Evolutionary conservation across 1,140 invertebrate genomes (phyloP).

Genomic region (Drosophila pruinosa): DNA sequence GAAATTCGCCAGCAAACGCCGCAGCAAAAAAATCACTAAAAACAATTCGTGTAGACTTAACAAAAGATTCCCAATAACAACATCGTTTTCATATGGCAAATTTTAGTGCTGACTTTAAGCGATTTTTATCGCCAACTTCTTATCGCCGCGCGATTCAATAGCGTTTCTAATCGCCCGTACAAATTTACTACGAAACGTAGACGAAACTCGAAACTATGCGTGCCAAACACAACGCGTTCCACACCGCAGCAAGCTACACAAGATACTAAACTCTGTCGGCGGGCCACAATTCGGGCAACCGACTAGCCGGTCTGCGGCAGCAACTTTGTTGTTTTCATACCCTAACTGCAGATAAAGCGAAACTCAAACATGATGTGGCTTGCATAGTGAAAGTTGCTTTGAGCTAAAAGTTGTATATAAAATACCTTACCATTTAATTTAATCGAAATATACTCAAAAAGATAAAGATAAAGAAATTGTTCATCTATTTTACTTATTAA

Average conservation of each 20-base stretch:
- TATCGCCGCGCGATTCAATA: conserved; percentile 31
- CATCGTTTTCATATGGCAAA: conserved; percentile 2
- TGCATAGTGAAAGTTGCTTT: neutral
- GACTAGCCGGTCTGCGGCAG: conserved; percentile 4
- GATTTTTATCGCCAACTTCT: conserved; percentile 37
- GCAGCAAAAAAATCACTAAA: conserved; percentile 27
- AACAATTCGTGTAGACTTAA: conserved; percentile 41
- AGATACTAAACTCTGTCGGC: conserved; percentile 35
- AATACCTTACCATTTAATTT: too few species aligned
- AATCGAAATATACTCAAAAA: too few species aligned
- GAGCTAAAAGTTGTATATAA: too few species aligned
- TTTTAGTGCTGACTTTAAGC: conserved; percentile 18
- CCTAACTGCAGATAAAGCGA: neutral
- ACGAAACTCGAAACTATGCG: conserved; percentile 6
- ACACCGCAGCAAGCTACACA: conserved; percentile 44
- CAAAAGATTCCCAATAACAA: conserved; percentile 54
- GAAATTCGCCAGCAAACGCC: conserved; percentile 37
- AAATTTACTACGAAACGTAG: neutral
- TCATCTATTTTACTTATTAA: too few species aligned
- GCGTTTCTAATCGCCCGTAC: conserved; percentile 29
- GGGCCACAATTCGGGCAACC: neutral
- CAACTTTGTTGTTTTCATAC: neutral
- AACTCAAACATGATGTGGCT: neutral
- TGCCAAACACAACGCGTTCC: conserved; percentile 33
- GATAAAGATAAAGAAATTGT: too few species aligned